Conservation (phyloP, 2,888 invertebrate genomes). For the Agriopis leucophaearia region DNA sequence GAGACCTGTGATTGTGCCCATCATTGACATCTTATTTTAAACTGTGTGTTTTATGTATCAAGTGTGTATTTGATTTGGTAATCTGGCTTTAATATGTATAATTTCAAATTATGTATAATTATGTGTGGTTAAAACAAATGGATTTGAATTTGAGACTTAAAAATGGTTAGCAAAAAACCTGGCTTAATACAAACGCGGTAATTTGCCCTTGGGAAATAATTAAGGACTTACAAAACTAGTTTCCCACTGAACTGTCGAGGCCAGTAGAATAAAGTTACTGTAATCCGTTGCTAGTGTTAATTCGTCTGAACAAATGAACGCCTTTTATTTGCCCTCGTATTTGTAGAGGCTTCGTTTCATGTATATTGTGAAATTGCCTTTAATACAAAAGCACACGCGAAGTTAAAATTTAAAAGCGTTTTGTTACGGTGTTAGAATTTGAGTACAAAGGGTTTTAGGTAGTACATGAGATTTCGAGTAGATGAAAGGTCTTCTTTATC, state of each 20-base stretch:
- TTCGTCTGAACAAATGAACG: constrained; percentile 23
- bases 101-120: too few relatives aligned
- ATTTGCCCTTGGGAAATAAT: background rate
- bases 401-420: constrained; percentile 16
- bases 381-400: constrained; percentile 1
- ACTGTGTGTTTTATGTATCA: too few relatives aligned
- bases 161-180: background rate
- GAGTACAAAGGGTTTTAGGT: constrained; percentile 9
- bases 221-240: background rate
- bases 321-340: constrained; percentile 16
- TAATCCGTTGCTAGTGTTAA: constrained; percentile 23
- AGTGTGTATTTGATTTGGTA: too few relatives aligned
- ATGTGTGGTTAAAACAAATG: too few relatives aligned
- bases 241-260: background rate
- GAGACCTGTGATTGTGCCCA: too few relatives aligned
- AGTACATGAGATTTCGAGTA: constrained; percentile 1
- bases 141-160: too few relatives aligned
- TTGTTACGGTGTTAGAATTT: constrained; percentile 12
- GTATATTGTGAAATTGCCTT: constrained; percentile 24
- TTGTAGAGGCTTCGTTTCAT: constrained; percentile 22
- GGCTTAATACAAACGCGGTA: background rate
- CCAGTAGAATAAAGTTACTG: constrained; percentile 15
- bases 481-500: constrained; percentile 1
- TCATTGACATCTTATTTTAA: too few relatives aligned
- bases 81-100: too few relatives aligned